Evolutionary conservation across 2,888 invertebrate species (phyloP).

Genomic region (Cremastinae sp.): DNA sequence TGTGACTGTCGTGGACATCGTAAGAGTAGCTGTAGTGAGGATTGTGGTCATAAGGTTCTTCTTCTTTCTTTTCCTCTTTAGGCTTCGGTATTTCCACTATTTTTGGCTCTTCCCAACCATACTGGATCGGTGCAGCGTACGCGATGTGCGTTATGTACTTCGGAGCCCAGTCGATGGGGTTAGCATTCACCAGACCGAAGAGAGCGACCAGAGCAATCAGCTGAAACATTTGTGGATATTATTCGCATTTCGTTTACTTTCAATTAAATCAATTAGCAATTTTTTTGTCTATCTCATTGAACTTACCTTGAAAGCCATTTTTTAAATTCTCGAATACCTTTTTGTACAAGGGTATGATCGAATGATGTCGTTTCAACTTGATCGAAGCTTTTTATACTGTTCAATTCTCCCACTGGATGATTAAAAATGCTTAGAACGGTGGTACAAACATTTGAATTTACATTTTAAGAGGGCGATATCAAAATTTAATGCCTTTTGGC

Average conservation of each 20-base stretch:
- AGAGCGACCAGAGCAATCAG: conserved; percentile 75
- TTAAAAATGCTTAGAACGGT: not conserved
- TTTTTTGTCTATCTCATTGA: too few relatives aligned
- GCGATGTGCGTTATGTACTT: conserved; percentile 51
- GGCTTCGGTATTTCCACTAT: conserved; percentile 41
- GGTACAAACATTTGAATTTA: too few relatives aligned
- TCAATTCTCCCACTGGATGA: conserved; percentile 42
- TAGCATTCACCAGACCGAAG: conserved; percentile 81
- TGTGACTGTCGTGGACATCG: conserved; percentile 56
- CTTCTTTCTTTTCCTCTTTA: conserved; percentile 41
- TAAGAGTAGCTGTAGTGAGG: conserved; percentile 65
- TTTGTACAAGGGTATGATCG: conserved; percentile 37
- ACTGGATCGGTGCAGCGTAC: conserved; percentile 7
- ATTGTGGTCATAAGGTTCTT: conserved; percentile 44
- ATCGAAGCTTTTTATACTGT: conserved; percentile 45
- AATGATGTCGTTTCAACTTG: conserved; percentile 38
- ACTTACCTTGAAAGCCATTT: conserved; percentile 51
- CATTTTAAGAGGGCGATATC: too few relatives aligned
- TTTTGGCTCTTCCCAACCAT: conserved; percentile 36
- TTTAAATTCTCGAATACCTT: conserved; percentile 38
- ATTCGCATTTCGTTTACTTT: too few relatives aligned
- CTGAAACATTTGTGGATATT: conserved; percentile 58
- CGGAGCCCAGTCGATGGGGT: conserved; percentile 74
- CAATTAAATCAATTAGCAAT: too few relatives aligned
- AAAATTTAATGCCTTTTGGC: too few relatives aligned